Evolutionary conservation across 1,140 invertebrate genomes (phyloP), one percentile per base, ranked within the genome.

Genomic region (Drosophila mauritiana): DNA sequence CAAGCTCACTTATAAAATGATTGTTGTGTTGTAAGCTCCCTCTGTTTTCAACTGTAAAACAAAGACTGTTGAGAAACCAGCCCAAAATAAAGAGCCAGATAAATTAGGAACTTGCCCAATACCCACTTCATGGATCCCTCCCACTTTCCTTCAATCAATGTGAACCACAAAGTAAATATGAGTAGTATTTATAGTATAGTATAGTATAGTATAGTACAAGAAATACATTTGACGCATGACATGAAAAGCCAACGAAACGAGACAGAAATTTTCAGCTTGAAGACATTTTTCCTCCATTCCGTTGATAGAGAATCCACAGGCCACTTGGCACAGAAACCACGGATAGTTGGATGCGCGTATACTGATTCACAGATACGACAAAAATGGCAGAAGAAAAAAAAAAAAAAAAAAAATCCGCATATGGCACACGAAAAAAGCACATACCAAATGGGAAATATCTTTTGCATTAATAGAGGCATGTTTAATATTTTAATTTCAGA

Each of bases 201-300:
- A n/a, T n/a, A n/a, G n/a, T n/a, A n/a, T n/a, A n/a, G n/a, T n/a
- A n/a, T n/a, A n/a, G n/a, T n/a, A n/a, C 53, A 22, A 43, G 8
- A 48, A 3, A 48, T 27, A 48, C 22, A 61, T 72, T 53, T 61
- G 40, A 61, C 48, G 68, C 48, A 39, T 74, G 73, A 70, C 67
- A 54, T 72, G 39, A 57, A 72, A 78, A 78, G 51, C 13, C 65
- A 78, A 65, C 74, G 65, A 78, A 68, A 78, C 62, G 62, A 78
- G 67, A 78, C 78, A 45, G 40, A 76, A 80, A 62, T 72, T 72
- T 80, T 80, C 72, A 65, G 59, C 78, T 72, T 80, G 58, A 80
- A 70, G 63, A 68, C 69, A 58, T 70, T 72, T 70, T 70, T 39
- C 56, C 55, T 51, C 27, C 46, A 48, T 70, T 70, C 36, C 25